Conservation (phyloP, 2,888 invertebrate genomes). For the Bimastos eiseni region DNA sequence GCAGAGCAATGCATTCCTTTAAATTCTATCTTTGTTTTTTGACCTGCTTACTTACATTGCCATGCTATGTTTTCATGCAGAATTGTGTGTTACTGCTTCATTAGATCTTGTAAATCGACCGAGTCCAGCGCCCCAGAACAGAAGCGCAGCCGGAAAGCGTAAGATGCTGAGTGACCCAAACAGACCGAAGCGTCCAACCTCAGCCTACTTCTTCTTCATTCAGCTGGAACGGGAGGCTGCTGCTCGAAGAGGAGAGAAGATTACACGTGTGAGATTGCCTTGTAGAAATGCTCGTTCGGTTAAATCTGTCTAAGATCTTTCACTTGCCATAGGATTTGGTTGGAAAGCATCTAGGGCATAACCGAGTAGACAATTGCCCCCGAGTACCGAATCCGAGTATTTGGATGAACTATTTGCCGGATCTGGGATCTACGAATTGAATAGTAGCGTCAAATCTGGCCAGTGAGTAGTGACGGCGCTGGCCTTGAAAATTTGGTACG, state of each 20-base stretch:
- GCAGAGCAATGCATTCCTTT: neutral
- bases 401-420: no score
- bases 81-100: neutral
- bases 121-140: constrained; percentile 25
- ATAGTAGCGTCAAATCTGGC: no score
- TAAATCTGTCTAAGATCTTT: neutral
- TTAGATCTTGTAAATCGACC: constrained; percentile 32
- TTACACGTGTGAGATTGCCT: constrained; percentile 38
- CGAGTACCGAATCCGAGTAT: no score
- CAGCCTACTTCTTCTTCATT: constrained; percentile 46
- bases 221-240: constrained; percentile 38
- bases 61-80: neutral
- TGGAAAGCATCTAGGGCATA: no score
- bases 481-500: no score
- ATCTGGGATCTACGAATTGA: no score
- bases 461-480: no score
- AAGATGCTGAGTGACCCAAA: constrained; percentile 42
- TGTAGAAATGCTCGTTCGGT: neutral
- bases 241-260: constrained; percentile 38
- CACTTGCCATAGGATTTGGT: no score
- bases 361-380: no score
- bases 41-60: neutral
- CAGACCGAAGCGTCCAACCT: constrained; percentile 44
- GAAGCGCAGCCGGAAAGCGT: constrained; percentile 30
- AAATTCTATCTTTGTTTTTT: neutral